phyloP scores from a whole-genome alignment of 1,140 invertebrate genomes.

The Drosophila saltans region DNA sequence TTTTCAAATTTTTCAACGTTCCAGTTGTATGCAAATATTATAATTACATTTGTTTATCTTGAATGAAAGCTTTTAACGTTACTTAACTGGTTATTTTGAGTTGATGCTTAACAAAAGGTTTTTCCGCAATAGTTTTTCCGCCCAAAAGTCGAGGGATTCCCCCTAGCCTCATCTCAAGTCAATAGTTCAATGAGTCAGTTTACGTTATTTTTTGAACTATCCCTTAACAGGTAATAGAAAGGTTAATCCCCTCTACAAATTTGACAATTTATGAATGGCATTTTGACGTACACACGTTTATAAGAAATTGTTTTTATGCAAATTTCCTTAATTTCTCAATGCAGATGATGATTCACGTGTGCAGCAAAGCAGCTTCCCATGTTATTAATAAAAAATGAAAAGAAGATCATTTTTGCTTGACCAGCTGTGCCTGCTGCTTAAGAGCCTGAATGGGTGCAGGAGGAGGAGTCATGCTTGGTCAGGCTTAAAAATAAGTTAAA shows the following conservation, averaged over 20 bases:
- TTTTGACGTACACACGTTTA: slow-evolving; percentile 6
- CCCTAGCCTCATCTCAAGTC: background rate
- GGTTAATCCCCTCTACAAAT: slow-evolving; percentile 28
- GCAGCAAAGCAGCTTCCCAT: slow-evolving; percentile 18
- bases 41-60: background rate
- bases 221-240: background rate
- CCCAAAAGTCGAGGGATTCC: background rate
- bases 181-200: background rate
- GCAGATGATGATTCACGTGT: slow-evolving; percentile 33
- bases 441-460: slow-evolving; percentile 19
- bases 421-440: slow-evolving; percentile 4
- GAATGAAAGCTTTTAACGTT: background rate
- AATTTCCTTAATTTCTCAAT: slow-evolving; percentile 23
- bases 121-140: background rate
- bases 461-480: slow-evolving; percentile 29
- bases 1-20: too few species aligned
- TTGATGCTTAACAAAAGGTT: background rate
- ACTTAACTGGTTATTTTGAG: background rate
- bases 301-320: slow-evolving; percentile 21
- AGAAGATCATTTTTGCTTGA: slow-evolving; percentile 12
- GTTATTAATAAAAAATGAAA: slow-evolving; percentile 12
- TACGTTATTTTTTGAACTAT: too few species aligned
- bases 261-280: slow-evolving; percentile 33
- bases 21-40: background rate
- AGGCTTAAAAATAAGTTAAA: slow-evolving; percentile 35